Conservation (phyloP, 2,888 invertebrate genomes). For the Leptothorax acervorum region DNA sequence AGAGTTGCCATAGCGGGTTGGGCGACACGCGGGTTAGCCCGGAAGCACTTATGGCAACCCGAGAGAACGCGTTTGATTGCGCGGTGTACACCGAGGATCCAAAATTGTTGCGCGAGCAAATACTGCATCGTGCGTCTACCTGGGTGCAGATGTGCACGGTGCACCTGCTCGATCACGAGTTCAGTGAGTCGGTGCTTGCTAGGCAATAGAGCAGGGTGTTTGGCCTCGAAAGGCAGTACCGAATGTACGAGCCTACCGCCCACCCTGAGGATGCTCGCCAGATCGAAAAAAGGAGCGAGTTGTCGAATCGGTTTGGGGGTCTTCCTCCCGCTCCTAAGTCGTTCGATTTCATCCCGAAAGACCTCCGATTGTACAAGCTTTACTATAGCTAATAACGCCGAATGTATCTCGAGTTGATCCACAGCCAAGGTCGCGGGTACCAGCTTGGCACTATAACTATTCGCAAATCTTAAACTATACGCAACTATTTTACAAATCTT, state of each 20-base stretch:
- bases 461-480: neutral
- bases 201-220: neutral
- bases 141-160: too few species aligned
- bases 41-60: too few species aligned
- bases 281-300: neutral
- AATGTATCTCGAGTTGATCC: neutral
- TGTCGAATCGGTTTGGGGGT: neutral
- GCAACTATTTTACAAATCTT: neutral
- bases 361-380: neutral
- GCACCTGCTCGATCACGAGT: neutral
- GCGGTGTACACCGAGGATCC: neutral
- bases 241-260: neutral
- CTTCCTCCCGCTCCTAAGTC: neutral
- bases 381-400: neutral
- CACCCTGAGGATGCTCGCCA: neutral
- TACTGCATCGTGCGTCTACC: neutral
- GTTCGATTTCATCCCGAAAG: neutral
- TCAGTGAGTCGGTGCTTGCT: neutral
- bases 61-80: neutral
- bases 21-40: too few species aligned
- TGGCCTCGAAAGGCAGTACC: neutral
- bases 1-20: too few species aligned
- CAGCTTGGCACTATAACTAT: neutral
- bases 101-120: neutral
- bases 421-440: rapidly evolving